Evolutionary conservation across 2,888 invertebrate genomes (phyloP).

Genomic region (Diaprepes abbreviatus): DNA sequence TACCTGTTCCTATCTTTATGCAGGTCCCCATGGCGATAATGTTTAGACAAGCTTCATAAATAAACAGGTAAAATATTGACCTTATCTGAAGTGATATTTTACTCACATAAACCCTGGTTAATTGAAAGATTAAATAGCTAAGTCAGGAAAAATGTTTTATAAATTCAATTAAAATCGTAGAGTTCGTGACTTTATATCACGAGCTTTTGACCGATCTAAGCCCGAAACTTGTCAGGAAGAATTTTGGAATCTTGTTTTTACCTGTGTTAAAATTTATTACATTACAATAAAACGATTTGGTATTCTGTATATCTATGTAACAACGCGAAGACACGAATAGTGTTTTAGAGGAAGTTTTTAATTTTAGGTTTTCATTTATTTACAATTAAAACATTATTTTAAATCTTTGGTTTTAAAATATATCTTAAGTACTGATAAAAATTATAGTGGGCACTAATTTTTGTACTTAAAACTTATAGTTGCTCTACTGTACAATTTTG

Average conservation of each 20-base stretch:
- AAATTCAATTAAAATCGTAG: conserved; percentile 20
- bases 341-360: no score
- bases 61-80: conserved; percentile 20
- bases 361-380: no score
- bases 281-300: conserved; percentile 1
- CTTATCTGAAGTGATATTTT: conserved; percentile 20
- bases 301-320: background rate
- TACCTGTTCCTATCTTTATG: conserved; percentile 26
- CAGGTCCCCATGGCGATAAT: conserved; percentile 26
- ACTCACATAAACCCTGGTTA: conserved; percentile 22
- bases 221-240: background rate
- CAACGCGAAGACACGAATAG: no score
- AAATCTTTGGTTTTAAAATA: no score
- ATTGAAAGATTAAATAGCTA: conserved; percentile 22
- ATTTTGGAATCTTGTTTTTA: conserved; percentile 9
- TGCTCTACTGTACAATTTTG: no score
- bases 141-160: background rate
- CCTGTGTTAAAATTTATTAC: conserved; percentile 14
- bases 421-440: no score
- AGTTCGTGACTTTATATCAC: conserved; percentile 15
- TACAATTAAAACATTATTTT: no score
- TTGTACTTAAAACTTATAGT: no score
- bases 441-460: no score
- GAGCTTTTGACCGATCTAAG: conserved; percentile 7
- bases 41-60: background rate